A percentile compares a stretch with the other conserved stretches of the same genome.
phyloP scores from a whole-genome alignment of 2,113 vertebrate species.

The Lamprologus tigripictilis region DNA sequence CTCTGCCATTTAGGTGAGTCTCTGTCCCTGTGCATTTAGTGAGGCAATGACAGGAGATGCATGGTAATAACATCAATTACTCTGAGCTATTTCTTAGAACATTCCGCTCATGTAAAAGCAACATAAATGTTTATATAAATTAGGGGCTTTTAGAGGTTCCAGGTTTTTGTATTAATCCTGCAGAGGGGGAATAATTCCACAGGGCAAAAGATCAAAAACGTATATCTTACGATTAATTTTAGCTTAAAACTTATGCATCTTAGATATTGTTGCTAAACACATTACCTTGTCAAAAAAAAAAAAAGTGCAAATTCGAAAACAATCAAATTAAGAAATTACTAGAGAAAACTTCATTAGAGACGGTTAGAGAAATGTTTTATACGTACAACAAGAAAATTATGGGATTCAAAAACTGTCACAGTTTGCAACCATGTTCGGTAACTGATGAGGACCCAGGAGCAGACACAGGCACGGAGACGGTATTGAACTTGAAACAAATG shows the following conservation, averaged over 20 bases:
- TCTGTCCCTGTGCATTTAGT: conserved; percentile 24
- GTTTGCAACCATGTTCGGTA: background rate
- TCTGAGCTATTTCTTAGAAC: background rate
- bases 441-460: background rate
- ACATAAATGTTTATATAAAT: conserved; percentile 23
- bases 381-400: background rate
- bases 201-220: background rate
- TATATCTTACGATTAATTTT: background rate
- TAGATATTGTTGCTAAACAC: background rate
- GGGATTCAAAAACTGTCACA: background rate
- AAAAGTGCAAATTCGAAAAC: background rate
- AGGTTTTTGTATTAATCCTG: background rate
- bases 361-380: background rate
- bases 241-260: background rate
- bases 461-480: background rate
- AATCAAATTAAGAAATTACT: background rate
- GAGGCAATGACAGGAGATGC: conserved; percentile 40
- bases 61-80: conserved; percentile 48
- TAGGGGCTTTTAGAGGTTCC: conserved; percentile 1
- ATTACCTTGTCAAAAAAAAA: background rate
- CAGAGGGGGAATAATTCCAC: background rate
- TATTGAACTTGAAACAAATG: background rate
- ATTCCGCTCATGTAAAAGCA: background rate
- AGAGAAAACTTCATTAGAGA: background rate
- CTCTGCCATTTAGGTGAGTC: conserved; percentile 25